Base-by-base conservation (phyloP, 2,888 invertebrate genomes). In the Phalangium opilio region DNA sequence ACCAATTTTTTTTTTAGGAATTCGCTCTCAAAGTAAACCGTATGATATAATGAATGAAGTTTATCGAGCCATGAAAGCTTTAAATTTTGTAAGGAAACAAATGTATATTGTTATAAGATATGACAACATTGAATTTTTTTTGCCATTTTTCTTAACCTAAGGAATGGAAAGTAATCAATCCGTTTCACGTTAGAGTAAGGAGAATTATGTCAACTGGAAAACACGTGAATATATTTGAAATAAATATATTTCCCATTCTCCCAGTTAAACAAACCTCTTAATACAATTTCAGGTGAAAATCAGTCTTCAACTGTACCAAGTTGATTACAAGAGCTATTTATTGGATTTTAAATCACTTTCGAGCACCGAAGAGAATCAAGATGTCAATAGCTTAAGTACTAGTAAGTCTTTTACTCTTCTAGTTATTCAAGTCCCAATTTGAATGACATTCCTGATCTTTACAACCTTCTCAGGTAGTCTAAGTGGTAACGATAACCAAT, bases 21-120 rank as follows among this genome's bases (percentile, higher is more conserved):
- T 99, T 60, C 74, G 98, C 47, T 98, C 96, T 4, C 98, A 99
- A 66, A 95, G 95, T 65, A 91, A 93, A 65, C 98, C 98, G 0
- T 89, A 90, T 64, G 98, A 99, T 67, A 99, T 99, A 46, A 99
- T 99, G 98, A 82, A 91, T 67, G 98, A 99, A 70, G 98, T 99
- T 1, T 98, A 91, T 68, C 77, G 95, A 55, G 98, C 98, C 1
- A 98, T 99, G 98, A 95, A 95, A 67, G 83, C 87, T 2, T 74
- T 99, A 8, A 85, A 90, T 69, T 96, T 91, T 69, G 77, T 76
- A 68, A 73, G 75, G 67, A 12, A 41, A 14, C 45, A 44, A n/a
- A 14, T 43, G 27, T 41, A 34, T 27, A 49, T 1, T n/a, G 19
- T 41, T 51, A 15, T 32, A 41, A 8, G 34, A 32, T 1, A 33